A percentile compares a stretch with the other conserved stretches of the same genome.
phyloP scores from a whole-genome alignment of 2,888 invertebrate species.

The Scaptomyza tumidula region DNA sequence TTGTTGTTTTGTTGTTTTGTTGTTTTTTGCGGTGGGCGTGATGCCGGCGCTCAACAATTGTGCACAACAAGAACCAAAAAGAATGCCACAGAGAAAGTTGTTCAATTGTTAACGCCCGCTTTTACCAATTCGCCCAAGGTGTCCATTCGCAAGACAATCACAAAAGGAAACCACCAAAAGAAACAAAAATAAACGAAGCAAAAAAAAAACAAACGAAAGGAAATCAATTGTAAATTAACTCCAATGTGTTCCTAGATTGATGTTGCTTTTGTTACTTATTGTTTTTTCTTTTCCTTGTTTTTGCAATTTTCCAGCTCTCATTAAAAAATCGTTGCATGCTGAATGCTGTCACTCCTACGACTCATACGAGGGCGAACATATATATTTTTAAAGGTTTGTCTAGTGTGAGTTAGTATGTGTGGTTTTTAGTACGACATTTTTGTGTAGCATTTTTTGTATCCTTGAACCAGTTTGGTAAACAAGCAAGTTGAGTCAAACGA shows the following conservation, averaged over 20 bases:
- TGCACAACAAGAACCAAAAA: conserved; percentile 13
- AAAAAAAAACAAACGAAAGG: not conserved
- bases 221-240: conserved; percentile 23
- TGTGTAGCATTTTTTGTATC: conserved; percentile 69
- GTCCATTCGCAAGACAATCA: conserved; percentile 46
- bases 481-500: conserved; percentile 31
- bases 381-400: conserved; percentile 41
- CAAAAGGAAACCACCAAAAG: conserved; percentile 24
- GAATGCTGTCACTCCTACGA: conserved; percentile 57
- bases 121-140: conserved; percentile 44
- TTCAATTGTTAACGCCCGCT: conserved; percentile 52
- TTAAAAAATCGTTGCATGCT: conserved; percentile 62
- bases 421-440: conserved; percentile 64
- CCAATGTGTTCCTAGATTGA: not conserved
- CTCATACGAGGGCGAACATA: conserved; percentile 25
- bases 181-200: not conserved
- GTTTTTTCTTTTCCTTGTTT: conserved; percentile 8
- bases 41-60: conserved; percentile 58
- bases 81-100: conserved; percentile 35
- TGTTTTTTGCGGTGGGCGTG: conserved; percentile 39
- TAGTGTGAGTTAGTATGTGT: conserved; percentile 4
- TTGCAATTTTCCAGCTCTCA: conserved; percentile 54
- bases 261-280: not conserved
- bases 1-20: not conserved
- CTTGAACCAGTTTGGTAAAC: conserved; percentile 72